Evolutionary conservation across 2,888 invertebrate species (phyloP).

Genomic region (Aphrophora alni): DNA sequence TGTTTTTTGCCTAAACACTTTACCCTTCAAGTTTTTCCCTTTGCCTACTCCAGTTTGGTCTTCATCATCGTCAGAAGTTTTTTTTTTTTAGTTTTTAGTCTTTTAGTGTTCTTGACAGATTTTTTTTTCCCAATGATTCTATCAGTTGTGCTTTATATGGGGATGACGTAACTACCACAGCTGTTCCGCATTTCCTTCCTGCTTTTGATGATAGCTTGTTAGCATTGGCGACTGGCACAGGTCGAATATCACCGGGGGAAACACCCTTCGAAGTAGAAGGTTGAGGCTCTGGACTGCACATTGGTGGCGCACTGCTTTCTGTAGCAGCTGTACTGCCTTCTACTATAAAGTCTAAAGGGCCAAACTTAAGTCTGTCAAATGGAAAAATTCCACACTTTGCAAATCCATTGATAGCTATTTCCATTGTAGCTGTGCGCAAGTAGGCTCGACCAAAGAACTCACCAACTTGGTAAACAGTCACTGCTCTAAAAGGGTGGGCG

Average conservation of each 20-base stretch:
- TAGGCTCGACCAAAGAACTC: slow-evolving; percentile 49
- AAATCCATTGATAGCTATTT: slow-evolving; percentile 48
- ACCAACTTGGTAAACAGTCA: slow-evolving; percentile 40
- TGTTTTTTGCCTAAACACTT: not conserved
- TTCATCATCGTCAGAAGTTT: too few species aligned
- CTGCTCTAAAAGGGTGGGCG: slow-evolving; percentile 46
- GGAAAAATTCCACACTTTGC: slow-evolving; percentile 49
- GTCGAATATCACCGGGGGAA: not conserved
- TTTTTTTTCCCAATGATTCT: not conserved
- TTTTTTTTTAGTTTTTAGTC: slow-evolving; percentile 2
- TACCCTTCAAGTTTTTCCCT: not conserved
- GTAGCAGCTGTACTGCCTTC: not conserved
- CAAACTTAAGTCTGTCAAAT: slow-evolving; percentile 11
- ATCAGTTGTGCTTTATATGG: not conserved
- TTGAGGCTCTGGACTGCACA: not conserved
- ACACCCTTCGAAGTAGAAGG: not conserved
- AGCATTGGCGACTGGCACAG: not conserved
- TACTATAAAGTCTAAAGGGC: not conserved
- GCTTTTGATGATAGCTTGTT: not conserved
- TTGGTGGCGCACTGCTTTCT: not conserved
- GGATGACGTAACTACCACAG: not conserved
- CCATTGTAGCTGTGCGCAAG: slow-evolving; percentile 48
- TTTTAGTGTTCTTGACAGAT: not conserved
- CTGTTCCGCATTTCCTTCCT: not conserved
- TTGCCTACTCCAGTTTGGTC: not conserved